Percentiles rank a stretch among this genome's conserved stretches.
Conservation (phyloP, 1,140 invertebrate species). For the Drosophila arawakana region DNA sequence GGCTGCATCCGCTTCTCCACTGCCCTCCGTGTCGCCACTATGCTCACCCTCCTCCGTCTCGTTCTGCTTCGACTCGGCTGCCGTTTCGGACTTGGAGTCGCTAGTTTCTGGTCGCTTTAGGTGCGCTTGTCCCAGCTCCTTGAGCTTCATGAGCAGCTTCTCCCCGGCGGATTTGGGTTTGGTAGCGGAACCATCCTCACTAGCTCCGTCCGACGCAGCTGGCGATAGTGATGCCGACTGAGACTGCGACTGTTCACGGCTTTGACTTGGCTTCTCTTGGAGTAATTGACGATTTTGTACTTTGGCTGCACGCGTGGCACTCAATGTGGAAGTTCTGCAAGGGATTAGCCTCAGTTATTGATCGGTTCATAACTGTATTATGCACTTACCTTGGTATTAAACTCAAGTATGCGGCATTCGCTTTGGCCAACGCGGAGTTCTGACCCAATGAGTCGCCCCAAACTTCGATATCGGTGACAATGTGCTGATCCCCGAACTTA, state of each 20-base stretch:
- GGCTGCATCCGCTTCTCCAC: slow-evolving; percentile 49
- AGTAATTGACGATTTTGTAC: slow-evolving; percentile 84
- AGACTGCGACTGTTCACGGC: slow-evolving; percentile 40
- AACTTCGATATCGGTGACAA: slow-evolving; percentile 91
- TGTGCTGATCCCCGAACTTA: slow-evolving; percentile 85
- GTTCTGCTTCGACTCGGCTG: slow-evolving; percentile 57
- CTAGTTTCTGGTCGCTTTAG: slow-evolving; percentile 79
- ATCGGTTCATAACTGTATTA: background rate
- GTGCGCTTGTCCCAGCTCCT: slow-evolving; percentile 68
- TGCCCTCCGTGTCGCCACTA: slow-evolving; percentile 53
- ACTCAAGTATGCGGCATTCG: slow-evolving; percentile 84
- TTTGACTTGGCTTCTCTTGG: slow-evolving; percentile 79
- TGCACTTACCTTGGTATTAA: slow-evolving; percentile 74
- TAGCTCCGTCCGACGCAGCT: slow-evolving; percentile 3
- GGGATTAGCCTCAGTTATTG: background rate
- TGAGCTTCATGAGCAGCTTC: slow-evolving; percentile 70
- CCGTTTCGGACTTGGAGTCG: background rate
- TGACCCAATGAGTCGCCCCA: slow-evolving; percentile 88
- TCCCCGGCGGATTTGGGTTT: slow-evolving; percentile 66
- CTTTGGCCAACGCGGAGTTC: slow-evolving; percentile 88
- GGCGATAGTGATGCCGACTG: slow-evolving; percentile 10
- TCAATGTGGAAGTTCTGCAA: slow-evolving; percentile 77
- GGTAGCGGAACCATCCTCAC: slow-evolving; percentile 54
- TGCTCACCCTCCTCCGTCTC: slow-evolving; percentile 61
- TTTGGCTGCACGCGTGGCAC: slow-evolving; percentile 79